phyloP scores from a whole-genome alignment of 2,797 vertebrate genomes.

The Moxostoma hubbsi region DNA sequence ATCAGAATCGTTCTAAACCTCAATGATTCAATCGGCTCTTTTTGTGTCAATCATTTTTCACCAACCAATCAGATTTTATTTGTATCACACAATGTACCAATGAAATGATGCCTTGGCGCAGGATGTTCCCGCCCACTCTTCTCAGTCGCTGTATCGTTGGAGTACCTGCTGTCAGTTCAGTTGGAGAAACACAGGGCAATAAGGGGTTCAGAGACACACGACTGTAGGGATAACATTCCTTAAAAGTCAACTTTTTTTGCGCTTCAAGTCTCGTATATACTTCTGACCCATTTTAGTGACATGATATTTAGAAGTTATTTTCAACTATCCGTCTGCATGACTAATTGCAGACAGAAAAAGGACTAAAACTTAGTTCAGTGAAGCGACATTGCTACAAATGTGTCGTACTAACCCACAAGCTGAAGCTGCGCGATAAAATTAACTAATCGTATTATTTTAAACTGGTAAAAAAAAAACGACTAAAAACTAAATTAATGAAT shows the following conservation, averaged over 20 bases:
- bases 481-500: background rate
- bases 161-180: conserved; percentile 49
- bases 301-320: conserved; percentile 4
- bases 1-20: conserved; percentile 11
- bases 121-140: conserved; percentile 52
- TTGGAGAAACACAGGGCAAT: conserved; percentile 19
- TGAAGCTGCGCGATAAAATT: background rate
- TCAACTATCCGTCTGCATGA: background rate
- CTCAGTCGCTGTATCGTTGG: conserved; percentile 41
- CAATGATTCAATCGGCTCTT: conserved; percentile 52
- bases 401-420: conserved; percentile 14
- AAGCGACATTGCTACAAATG: conserved; percentile 13
- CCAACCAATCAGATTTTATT: conserved; percentile 29
- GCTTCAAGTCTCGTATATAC: background rate
- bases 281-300: conserved; percentile 2
- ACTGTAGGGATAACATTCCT: conserved; percentile 10
- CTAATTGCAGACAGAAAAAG: background rate
- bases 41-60: conserved; percentile 1
- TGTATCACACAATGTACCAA: conserved; percentile 54
- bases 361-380: conserved; percentile 8
- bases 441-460: background rate
- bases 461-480: background rate
- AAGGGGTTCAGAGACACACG: conserved; percentile 22
- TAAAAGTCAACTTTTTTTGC: conserved; percentile 10
- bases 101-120: conserved; percentile 39